Evolutionary conservation across 2,113 vertebrate species (phyloP), one percentile per base, ranked within the genome.

Genomic region (Symphodus melops): DNA sequence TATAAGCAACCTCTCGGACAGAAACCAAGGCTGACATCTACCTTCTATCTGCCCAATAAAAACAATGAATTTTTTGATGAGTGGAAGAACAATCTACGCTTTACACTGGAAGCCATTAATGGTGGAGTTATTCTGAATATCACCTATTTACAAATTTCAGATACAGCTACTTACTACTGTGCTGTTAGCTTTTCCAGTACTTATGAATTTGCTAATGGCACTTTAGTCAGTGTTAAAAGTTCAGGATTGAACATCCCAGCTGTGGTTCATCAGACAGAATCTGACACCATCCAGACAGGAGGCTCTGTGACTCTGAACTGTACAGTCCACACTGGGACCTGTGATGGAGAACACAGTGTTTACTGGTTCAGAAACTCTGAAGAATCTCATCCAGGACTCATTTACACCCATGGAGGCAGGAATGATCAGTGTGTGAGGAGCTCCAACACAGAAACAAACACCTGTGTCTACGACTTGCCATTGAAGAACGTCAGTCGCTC

Each of bases 81-180:
- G 9, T 91, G 88, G 61, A 23, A 64, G 10, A 23, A 79, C 19
- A 48, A 70, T 23, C 1, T 46, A 11, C 85, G 83, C 3, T 87
- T 89, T 14, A 54, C 14, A 11, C 9, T 86, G 14, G 16, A 53
- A 4, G 3, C 3, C 1, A 12, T 3, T 19, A 2, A 17, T 0
- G 55, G 53, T 49, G 33, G 46, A 7, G 44, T 72, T 17, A 72
- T 86, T 1, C 42, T 91, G 19, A 83, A 0, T 0, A 93, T 93
- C 17, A 0, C 0, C 9, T 36, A 33, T 33, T 33, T 85, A 11
- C 9, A 4, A 0, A 8, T 54, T 19, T 85, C 68, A 9, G 92
- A 93, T 54, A 68, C 88, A 19, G 92, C 77, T 5, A 83, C 46
- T 6, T 93, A 93, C 56, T 85, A 71, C 66, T 93, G 64, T 5